Evolutionary conservation across 2,888 invertebrate species (phyloP), one percentile per base, ranked within the genome.

Genomic region (Lucinisca nassula): DNA sequence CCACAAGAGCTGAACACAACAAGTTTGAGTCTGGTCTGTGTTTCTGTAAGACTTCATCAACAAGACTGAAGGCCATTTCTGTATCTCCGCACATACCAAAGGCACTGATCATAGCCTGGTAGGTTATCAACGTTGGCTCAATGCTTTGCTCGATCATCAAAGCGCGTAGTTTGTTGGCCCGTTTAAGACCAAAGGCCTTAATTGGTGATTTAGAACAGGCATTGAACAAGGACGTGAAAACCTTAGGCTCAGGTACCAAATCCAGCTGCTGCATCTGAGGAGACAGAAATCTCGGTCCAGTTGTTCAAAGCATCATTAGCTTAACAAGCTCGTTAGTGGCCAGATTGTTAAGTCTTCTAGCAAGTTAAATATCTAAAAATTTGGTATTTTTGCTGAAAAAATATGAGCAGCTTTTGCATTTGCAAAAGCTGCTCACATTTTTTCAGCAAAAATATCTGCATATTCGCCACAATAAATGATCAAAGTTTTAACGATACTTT

Each of bases 41-140:
- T 17, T 91, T 86, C 35, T 91, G 88, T 1, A 97, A 94, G 98
- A 99, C 98, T 97, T 98, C 98, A 97, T 99, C 99, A 0, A 98
- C 98, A 82, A 99, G 96, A 94, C 97, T 95, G 96, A 98, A 99
- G 0, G 99, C 98, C 51, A 97, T 97, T 83, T 97, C 95, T 27
- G 98, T 95, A 95, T 98, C 98, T 0, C 98, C 98, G 96, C 98
- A 98, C 85, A 98, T 97, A 0, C 98, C 98, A 97, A 98, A 99
- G 0, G 98, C 98, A 97, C 98, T 99, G 45, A 99, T 98, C 98
- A 99, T 98, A 2, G 98, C 97, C 97, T 98, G 98, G 94, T 98
- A 99, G 94, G 98, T 98, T 10, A 97, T 97, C 0, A 97, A 96
- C 95, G 98, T 98, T 2, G 98, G 97, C 24, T 90, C 38, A 89